These are phyloP conservation scores for Saccopteryx leptura DNA, from an alignment of 2,113 vertebrate species.

Conservation along the genomic window DNA sequence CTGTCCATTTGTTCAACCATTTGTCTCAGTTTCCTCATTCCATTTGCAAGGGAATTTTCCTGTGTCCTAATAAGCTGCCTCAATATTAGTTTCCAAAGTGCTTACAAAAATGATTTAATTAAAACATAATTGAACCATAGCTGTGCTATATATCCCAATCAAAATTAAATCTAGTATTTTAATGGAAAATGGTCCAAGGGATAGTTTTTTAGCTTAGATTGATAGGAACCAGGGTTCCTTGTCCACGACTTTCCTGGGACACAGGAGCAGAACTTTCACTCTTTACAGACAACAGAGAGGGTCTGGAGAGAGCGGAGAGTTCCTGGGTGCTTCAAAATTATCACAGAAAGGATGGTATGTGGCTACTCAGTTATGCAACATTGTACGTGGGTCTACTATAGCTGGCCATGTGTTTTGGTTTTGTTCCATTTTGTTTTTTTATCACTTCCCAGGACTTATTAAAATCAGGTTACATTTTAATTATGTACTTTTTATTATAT, in stretches of 20 bases:
- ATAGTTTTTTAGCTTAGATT: not conserved
- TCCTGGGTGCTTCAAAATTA: not conserved
- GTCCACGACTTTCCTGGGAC: not conserved
- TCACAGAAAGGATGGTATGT: not conserved
- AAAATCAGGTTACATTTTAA: slow-evolving; percentile 8
- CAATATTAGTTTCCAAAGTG: not conserved
- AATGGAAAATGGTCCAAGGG: not conserved
- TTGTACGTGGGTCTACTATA: not conserved
- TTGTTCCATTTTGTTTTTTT: not conserved
- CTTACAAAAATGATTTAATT: not conserved
- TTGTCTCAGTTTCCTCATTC: not conserved
- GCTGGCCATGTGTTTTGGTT: not conserved
- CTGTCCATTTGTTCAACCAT: not conserved
- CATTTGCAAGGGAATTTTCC: not conserved
- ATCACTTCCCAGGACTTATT: not conserved
- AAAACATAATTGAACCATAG: not conserved
- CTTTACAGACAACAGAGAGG: not conserved
- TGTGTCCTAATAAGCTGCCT: not conserved
- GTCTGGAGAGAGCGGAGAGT: not conserved
- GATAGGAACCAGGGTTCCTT: not conserved
- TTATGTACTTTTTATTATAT: not conserved
- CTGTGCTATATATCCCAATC: not conserved
- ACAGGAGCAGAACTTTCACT: not conserved
- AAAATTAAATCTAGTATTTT: not conserved
- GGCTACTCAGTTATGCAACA: not conserved